A percentile compares a stretch with the other conserved stretches of the same genome.
phyloP scores from a whole-genome alignment of 2,888 invertebrate species.

The Rutpela maculata region DNA sequence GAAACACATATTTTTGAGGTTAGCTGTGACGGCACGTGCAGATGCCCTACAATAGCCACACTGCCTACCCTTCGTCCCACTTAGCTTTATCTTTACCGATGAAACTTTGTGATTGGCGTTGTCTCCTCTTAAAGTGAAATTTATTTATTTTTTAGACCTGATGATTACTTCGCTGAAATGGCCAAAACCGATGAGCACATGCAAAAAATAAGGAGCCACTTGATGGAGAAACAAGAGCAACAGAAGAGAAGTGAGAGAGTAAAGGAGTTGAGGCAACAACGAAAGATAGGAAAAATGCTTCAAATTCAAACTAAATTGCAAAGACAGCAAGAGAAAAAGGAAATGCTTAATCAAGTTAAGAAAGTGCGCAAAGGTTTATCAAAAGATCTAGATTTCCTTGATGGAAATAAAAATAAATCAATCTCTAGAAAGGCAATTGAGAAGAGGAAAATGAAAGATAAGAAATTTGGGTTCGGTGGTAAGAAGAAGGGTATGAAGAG shows the following conservation, averaged over 20 bases:
- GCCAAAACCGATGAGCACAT: conserved; percentile 97
- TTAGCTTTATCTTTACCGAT: too few relatives aligned
- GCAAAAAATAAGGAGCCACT: conserved; percentile 92
- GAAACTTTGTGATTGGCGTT: too few relatives aligned
- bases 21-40: too few relatives aligned
- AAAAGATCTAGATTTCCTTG: conserved; percentile 87
- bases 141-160: conserved; percentile 79
- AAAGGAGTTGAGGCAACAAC: conserved; percentile 90
- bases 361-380: conserved; percentile 90
- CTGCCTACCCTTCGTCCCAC: too few relatives aligned
- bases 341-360: conserved; percentile 94
- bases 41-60: too few relatives aligned
- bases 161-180: conserved; percentile 99
- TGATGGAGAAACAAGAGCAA: conserved; percentile 89
- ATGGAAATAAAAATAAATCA: conserved; percentile 74
- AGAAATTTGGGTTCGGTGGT: conserved; percentile 96
- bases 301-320: conserved; percentile 88
- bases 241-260: conserved; percentile 93
- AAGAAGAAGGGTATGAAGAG: conserved; percentile 93
- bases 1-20: too few relatives aligned
- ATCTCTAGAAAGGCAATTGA: conserved; percentile 69
- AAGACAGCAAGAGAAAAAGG: conserved; percentile 92
- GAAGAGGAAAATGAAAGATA: conserved; percentile 83
- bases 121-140: background rate
- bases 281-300: conserved; percentile 94